A percentile compares a stretch with the other conserved stretches of the same genome.
phyloP scores from a whole-genome alignment of 2,797 vertebrate species.

The Chiroxiphia lanceolata region DNA sequence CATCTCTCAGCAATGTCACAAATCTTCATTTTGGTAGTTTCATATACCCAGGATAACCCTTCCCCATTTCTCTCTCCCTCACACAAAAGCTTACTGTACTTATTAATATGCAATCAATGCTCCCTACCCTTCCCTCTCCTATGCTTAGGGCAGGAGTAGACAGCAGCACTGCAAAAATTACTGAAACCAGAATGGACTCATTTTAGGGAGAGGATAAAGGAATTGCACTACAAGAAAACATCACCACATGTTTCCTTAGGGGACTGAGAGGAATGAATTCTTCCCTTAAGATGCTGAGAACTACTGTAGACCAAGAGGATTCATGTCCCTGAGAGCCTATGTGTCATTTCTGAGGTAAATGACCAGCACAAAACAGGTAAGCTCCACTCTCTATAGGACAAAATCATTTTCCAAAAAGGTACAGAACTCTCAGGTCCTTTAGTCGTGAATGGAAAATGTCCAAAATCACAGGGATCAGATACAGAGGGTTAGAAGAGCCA shows the following conservation, averaged over 20 bases:
- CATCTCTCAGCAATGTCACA: background rate
- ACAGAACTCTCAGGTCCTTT: background rate
- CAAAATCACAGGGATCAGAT: background rate
- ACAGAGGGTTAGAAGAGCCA: background rate
- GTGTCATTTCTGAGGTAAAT: background rate
- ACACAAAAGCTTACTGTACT: background rate
- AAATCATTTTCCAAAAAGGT: background rate
- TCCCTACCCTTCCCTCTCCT: background rate
- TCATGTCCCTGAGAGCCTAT: background rate
- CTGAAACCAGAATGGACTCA: background rate
- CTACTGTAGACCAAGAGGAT: background rate
- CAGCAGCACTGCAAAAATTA: constrained; percentile 1
- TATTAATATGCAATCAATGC: constrained; percentile 6
- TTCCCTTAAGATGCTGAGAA: background rate
- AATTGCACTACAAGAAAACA: background rate
- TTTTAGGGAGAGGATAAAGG: background rate
- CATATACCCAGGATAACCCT: background rate
- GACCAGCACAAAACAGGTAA: background rate
- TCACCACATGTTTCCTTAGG: background rate
- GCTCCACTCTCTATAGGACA: background rate
- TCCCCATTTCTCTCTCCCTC: background rate
- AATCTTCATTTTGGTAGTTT: background rate
- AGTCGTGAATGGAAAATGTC: background rate
- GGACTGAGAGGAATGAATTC: background rate
- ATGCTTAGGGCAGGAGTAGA: background rate